A percentile compares a stretch with the other conserved stretches of the same genome.
Evolutionary conservation across 2,888 invertebrate species (phyloP).

Genomic region (Melinaea marsaeus): DNA sequence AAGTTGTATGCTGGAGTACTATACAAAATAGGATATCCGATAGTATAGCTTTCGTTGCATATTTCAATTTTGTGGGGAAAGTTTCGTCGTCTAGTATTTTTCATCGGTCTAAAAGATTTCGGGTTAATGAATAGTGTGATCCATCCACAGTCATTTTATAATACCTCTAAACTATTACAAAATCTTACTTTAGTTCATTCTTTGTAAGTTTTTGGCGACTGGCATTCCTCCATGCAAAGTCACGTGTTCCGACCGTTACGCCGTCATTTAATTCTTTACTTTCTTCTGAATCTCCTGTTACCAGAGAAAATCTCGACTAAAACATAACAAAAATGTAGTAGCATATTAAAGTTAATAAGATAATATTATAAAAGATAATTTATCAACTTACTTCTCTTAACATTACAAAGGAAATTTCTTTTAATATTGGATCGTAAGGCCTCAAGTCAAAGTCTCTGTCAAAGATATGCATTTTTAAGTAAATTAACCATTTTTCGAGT

Average conservation of each 20-base stretch:
- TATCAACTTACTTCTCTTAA: conserved; percentile 40
- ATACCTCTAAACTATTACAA: not conserved
- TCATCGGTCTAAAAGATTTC: conserved; percentile 21
- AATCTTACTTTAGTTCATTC: not conserved
- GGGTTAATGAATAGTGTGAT: not conserved
- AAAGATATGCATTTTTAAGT: conserved; percentile 15
- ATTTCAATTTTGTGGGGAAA: conserved; percentile 38
- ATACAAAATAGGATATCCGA: conserved; percentile 50
- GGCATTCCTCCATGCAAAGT: conserved; percentile 33
- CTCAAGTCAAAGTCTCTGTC: conserved; percentile 53
- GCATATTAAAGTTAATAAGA: not conserved
- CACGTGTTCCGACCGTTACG: conserved; percentile 24
- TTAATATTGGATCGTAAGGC: conserved; percentile 48
- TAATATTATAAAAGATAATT: no score
- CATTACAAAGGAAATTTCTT: conserved; percentile 35
- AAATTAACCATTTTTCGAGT: not conserved
- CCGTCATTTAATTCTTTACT: conserved; percentile 20
- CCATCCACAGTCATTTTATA: conserved; percentile 1
- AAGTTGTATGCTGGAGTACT: conserved; percentile 64
- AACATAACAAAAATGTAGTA: conserved; percentile 9
- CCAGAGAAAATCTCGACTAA: conserved; percentile 33
- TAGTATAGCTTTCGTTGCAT: conserved; percentile 54
- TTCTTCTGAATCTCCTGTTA: conserved; percentile 27
- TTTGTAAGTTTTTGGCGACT: conserved; percentile 6
- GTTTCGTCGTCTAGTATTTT: conserved; percentile 18